Evolutionary conservation across 2,797 vertebrate genomes (phyloP), one percentile per base, ranked within the genome.

Genomic region (Coluber constrictor): DNA sequence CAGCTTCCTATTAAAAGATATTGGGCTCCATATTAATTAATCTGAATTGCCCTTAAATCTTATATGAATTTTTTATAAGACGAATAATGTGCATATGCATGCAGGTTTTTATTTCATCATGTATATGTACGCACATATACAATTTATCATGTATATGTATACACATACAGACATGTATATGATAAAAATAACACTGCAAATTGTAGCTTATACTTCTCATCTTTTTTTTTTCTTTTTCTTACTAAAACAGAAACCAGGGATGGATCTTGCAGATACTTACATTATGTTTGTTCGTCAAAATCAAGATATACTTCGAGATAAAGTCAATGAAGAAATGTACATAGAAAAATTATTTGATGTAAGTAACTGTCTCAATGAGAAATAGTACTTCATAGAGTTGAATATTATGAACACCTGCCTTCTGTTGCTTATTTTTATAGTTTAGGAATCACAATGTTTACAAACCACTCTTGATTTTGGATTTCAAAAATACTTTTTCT

Each of bases 251-350:
- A 99, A 99, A 97, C 99, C 99, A 51, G 98, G 99, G 74, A 98
- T 98, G 98, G 99, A 99, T 96, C 97, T 99, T 91, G 99, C 99
- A 91, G 99, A 99, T 95, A 99, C 99, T 87, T 99, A 99, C 96
- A 99, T 99, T 96, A 98, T 98, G 95, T 99, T 99, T 95, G 98
- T 99, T 59, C 98, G 99, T 43, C 99, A 99, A 97, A 99, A 99
- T 97, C 99, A 99, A 97, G 99, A 99, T 96, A 98, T 99, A 94
- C 98, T 99, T 93, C 97, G 98, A 93, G 98, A 99, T 94, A 98
- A 98, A 20, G 96, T 99, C 97, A 99, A 98, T 56, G 99, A 99
- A 66, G 99, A 99, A 97, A 98, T 99, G 97, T 98, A 98, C 96
- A 98, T 98, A 91, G 98, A 99, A 97, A 99, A 98, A 96, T 92